phyloP scores from a whole-genome alignment of 2,797 vertebrate genomes.

The Cirrhinus molitorella region DNA sequence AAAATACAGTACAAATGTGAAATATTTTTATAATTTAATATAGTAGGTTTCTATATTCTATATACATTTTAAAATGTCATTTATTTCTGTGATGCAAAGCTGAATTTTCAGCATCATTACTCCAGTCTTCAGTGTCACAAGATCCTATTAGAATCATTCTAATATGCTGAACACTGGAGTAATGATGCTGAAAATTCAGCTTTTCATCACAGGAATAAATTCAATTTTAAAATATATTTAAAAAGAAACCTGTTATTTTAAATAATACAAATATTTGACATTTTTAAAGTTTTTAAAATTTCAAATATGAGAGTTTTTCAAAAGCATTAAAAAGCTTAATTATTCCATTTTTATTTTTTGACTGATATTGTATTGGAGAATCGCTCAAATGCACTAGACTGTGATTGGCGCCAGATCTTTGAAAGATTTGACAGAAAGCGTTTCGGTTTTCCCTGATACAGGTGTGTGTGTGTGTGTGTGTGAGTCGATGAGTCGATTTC shows the following conservation, averaged over 20 bases:
- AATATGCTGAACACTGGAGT: background rate
- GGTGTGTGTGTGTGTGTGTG: constrained; percentile 34
- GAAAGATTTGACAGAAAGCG: background rate
- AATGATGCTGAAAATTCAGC: background rate
- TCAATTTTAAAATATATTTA: background rate
- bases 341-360: background rate
- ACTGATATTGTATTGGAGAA: background rate
- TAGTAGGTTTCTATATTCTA: background rate
- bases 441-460: constrained; percentile 45
- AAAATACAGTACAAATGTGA: background rate
- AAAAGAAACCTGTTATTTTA: background rate
- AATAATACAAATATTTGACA: background rate
- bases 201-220: background rate
- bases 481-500: constrained; percentile 22
- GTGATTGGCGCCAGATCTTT: constrained; percentile 25
- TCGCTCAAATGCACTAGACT: background rate
- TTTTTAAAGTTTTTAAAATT: background rate
- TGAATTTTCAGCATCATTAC: background rate
- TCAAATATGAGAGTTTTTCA: too few relatives aligned
- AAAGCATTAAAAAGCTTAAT: background rate
- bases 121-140: background rate
- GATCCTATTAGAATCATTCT: background rate
- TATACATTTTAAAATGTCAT: background rate
- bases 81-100: background rate
- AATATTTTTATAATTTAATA: background rate